A percentile compares a stretch with the other conserved stretches of the same genome.
Conservation (phyloP, 2,113 vertebrate genomes). For the Mormoops blainvillei region DNA sequence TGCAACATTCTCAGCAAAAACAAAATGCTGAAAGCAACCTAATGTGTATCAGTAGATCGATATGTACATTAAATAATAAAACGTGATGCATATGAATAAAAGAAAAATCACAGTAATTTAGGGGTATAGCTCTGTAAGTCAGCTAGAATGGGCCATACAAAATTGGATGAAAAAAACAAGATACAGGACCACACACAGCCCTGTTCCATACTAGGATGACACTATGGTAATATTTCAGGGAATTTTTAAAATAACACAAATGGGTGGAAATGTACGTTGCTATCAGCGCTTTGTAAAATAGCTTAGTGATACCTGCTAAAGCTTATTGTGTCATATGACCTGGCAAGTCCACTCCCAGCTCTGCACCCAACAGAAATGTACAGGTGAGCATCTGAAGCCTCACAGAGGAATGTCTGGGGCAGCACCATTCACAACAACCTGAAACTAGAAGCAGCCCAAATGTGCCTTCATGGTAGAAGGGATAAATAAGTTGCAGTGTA, state of each 20-base stretch:
- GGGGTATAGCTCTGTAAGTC: not conserved
- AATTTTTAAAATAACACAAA: not conserved
- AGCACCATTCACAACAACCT: not conserved
- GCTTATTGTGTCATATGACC: not conserved
- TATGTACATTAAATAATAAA: not conserved
- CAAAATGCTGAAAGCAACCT: not conserved
- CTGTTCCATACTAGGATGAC: not conserved
- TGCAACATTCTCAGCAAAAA: not conserved
- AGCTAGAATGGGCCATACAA: not conserved
- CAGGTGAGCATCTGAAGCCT: not conserved
- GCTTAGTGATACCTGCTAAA: not conserved
- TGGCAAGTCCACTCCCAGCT: not conserved
- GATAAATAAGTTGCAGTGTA: not conserved
- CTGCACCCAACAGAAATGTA: not conserved
- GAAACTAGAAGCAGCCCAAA: not conserved
- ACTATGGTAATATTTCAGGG: not conserved
- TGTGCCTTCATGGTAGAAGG: not conserved
- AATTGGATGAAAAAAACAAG: not conserved
- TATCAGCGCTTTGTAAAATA: not conserved
- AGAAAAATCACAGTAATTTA: not conserved
- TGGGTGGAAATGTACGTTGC: not conserved
- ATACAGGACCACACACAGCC: not conserved
- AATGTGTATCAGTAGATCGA: too few relatives aligned
- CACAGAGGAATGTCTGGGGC: not conserved
- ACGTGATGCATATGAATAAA: not conserved